Conservation (phyloP, 2,113 vertebrate genomes). For the Dinomys branickii region DNA sequence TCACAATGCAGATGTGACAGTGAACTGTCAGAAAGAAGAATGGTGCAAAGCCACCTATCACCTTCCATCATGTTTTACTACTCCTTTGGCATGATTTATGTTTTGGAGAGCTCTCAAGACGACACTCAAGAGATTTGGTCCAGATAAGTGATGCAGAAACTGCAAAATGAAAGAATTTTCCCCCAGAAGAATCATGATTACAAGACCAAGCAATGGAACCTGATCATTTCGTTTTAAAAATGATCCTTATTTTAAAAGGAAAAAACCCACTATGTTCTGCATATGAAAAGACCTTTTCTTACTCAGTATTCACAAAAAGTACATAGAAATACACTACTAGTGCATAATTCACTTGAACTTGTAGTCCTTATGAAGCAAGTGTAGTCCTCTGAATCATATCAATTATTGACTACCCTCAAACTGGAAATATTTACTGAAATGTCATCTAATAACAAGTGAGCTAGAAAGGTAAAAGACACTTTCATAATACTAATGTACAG, state of each 20-base stretch:
- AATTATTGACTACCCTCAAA: background rate
- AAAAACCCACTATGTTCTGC: background rate
- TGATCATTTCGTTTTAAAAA: background rate
- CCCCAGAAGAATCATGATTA: conserved; percentile 3
- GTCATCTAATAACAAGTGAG: background rate
- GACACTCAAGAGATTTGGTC: conserved; percentile 32
- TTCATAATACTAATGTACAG: background rate
- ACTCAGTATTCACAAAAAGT: background rate
- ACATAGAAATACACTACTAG: background rate
- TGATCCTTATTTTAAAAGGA: background rate
- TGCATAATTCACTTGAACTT: background rate
- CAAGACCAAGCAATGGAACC: conserved; percentile 20
- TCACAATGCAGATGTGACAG: background rate
- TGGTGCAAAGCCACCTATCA: background rate
- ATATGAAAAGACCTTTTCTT: conserved; percentile 3
- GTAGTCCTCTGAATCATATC: background rate
- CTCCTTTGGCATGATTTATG: conserved; percentile 45
- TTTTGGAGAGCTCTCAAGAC: background rate
- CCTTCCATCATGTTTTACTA: conserved; percentile 37
- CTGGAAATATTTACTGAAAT: conserved; percentile 26
- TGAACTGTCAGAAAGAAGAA: conserved; percentile 33
- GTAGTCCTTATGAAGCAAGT: background rate
- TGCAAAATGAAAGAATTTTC: conserved; percentile 51
- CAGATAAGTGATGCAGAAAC: conserved; percentile 58
- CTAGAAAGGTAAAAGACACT: background rate